These are phyloP conservation scores for Pterobdella sp. DNA, from an alignment of 2,888 invertebrate genomes.

Conservation along the genomic window DNA sequence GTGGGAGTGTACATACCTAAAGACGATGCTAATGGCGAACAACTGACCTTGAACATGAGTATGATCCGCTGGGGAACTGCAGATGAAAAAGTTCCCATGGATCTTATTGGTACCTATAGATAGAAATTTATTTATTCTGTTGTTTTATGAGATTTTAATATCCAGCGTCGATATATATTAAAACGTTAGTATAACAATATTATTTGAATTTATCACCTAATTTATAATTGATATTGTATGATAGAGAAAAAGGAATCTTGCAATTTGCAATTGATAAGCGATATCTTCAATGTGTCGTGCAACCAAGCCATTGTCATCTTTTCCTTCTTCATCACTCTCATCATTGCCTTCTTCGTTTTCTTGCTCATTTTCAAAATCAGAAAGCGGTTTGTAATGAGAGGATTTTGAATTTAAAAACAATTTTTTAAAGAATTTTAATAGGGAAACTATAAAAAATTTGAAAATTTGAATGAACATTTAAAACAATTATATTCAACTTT, in stretches of 20 bases:
- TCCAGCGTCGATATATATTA: too few species aligned
- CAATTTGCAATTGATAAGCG: neutral
- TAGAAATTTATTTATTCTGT: too few species aligned
- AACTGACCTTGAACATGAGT: neutral
- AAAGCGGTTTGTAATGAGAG: neutral
- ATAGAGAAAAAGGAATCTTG: neutral
- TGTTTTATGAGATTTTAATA: neutral
- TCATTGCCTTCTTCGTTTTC: neutral
- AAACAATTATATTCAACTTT: neutral
- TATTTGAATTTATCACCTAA: too few species aligned
- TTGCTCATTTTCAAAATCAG: neutral
- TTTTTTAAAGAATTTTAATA: too few species aligned
- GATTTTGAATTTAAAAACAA: neutral
- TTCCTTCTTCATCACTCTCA: neutral
- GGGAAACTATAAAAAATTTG: too few species aligned
- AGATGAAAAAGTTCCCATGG: neutral
- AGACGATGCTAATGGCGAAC: neutral
- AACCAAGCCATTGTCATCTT: slow-evolving; percentile 6
- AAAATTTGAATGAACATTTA: too few species aligned
- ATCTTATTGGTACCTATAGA: too few species aligned
- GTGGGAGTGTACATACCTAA: neutral
- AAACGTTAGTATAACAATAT: too few species aligned
- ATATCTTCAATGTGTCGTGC: slow-evolving; percentile 7
- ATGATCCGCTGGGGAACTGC: neutral
- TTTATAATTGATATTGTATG: too few species aligned